A percentile compares a stretch with the other conserved stretches of the same genome.
Conservation (phyloP, 2,113 vertebrate species). For the Pampusana beccarii region DNA sequence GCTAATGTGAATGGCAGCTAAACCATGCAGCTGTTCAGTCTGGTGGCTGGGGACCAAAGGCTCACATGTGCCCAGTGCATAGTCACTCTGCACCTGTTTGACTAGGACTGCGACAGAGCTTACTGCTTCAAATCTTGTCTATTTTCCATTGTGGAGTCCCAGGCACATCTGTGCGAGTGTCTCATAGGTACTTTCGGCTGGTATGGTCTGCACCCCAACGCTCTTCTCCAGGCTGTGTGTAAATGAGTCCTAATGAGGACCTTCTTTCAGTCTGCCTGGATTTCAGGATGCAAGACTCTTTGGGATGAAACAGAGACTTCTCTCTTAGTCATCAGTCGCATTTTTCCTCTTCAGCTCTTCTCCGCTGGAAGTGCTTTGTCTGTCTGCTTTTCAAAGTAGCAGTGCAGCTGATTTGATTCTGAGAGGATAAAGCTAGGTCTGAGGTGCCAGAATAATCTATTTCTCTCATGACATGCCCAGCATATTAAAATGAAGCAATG, state of each 20-base stretch:
- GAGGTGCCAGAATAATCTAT: not conserved
- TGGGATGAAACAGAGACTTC: not conserved
- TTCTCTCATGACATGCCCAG: not conserved
- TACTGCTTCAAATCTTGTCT: not conserved
- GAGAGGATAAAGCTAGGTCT: not conserved
- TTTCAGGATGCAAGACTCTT: not conserved
- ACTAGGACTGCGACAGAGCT: not conserved
- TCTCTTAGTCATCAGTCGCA: not conserved
- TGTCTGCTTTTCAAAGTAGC: constrained; percentile 8
- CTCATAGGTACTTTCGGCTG: not conserved
- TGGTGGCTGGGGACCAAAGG: not conserved
- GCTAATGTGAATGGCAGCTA: not conserved
- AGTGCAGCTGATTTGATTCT: not conserved
- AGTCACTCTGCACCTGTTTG: not conserved
- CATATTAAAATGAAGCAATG: constrained; percentile 21
- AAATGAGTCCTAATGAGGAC: not conserved
- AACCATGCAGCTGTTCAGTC: not conserved
- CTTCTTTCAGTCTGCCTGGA: not conserved
- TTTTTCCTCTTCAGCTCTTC: not conserved
- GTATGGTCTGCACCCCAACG: not conserved
- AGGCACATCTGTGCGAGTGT: not conserved
- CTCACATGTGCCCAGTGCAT: fast-evolving
- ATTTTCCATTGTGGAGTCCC: not conserved
- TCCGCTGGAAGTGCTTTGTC: not conserved
- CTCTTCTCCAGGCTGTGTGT: not conserved